Conservation (phyloP, 2,113 vertebrate species). For the Tetrax tetrax region DNA sequence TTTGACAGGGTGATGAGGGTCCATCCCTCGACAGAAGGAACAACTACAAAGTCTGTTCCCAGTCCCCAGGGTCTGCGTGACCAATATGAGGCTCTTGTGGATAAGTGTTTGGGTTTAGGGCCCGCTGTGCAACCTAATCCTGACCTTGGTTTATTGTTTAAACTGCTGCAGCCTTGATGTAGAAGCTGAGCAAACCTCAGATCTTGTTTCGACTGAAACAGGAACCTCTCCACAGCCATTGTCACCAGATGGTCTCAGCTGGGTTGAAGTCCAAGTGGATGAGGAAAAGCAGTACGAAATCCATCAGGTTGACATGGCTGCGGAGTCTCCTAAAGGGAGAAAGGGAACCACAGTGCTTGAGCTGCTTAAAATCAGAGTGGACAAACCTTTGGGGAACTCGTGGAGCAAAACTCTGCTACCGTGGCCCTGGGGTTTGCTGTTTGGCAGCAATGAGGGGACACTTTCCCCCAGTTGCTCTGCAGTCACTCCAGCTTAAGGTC, state of each 20-base stretch:
- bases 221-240: background rate
- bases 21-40: background rate
- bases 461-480: background rate
- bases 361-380: background rate
- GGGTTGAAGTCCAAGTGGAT: background rate
- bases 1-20: background rate
- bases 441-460: background rate
- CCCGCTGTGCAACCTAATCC: rapidly evolving
- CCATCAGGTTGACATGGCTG: background rate
- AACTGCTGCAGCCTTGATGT: background rate
- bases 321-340: background rate
- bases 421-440: background rate
- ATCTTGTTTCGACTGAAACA: background rate
- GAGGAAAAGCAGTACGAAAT: background rate
- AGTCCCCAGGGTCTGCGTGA: background rate
- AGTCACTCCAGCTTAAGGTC: background rate
- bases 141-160: background rate
- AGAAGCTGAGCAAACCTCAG: background rate
- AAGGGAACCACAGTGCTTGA: background rate
- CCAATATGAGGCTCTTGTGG: rapidly evolving
- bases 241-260: constrained; percentile 1
- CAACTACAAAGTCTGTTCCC: background rate
- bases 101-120: background rate
- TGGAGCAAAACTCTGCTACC: rapidly evolving
- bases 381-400: rapidly evolving